A percentile compares a stretch with the other conserved stretches of the same genome.
Evolutionary conservation across 2,113 vertebrate species (phyloP).

Genomic region (Pelodiscus sinensis): DNA sequence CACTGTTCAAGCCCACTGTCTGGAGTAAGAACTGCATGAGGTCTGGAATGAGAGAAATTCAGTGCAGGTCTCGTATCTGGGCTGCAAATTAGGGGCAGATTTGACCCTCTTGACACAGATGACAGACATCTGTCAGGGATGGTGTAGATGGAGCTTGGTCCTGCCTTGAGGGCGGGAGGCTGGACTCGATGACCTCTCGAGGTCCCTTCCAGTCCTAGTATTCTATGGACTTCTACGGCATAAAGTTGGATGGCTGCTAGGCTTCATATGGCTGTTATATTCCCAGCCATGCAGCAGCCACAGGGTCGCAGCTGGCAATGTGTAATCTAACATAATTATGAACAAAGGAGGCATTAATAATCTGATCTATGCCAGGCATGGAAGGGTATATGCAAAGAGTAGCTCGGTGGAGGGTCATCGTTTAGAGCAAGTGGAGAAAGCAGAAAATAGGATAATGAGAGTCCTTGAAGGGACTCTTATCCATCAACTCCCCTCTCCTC

Average conservation of each 20-base stretch:
- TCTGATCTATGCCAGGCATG: neutral
- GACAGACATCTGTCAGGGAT: no score
- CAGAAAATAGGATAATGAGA: neutral
- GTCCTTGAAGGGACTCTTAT: neutral
- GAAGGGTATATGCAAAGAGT: neutral
- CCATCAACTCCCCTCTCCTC: neutral
- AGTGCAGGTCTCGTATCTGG: neutral
- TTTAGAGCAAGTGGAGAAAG: neutral
- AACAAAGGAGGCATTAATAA: neutral
- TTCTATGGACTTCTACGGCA: neutral
- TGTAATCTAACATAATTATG: no score
- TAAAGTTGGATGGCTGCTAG: neutral
- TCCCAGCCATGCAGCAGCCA: neutral
- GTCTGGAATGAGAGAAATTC: neutral
- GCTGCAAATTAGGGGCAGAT: neutral
- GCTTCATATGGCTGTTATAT: neutral
- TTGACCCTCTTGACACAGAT: neutral
- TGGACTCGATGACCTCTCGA: no score
- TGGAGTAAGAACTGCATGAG: neutral
- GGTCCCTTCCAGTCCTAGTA: no score
- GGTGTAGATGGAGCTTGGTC: no score
- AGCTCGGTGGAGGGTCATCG: neutral
- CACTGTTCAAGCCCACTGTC: neutral
- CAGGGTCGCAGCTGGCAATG: neutral
- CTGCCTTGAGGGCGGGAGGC: no score